These are phyloP conservation scores for Epinotia ramella DNA, from an alignment of 2,888 invertebrate species.

Conservation along the genomic window DNA sequence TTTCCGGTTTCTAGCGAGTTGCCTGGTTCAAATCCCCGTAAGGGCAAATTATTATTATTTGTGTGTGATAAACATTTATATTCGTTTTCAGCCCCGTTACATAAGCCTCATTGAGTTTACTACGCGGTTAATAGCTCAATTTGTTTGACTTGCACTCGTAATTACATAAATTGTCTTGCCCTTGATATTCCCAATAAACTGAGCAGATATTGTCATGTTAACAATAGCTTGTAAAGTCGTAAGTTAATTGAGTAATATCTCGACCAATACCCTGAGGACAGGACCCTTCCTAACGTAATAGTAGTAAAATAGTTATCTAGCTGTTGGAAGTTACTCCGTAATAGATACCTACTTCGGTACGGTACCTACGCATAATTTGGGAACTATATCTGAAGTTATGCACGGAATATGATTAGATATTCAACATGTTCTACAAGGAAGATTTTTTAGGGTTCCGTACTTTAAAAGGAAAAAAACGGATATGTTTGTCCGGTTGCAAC, in stretches of 20 bases:
- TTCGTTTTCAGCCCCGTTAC: neutral
- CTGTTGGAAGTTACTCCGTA: conserved; percentile 30
- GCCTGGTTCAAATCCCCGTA: too few species aligned
- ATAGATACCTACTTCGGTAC: conserved; percentile 36
- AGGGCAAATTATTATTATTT: too few species aligned
- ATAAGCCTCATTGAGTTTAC: neutral
- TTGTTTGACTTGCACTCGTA: neutral
- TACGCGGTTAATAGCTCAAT: neutral
- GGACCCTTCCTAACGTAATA: conserved; percentile 31
- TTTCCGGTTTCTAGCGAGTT: too few species aligned
- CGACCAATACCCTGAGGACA: conserved; percentile 33
- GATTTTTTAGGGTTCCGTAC: too few species aligned
- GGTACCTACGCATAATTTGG: conserved; percentile 4
- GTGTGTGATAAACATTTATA: too few species aligned
- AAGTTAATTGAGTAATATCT: conserved; percentile 41
- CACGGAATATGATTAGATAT: too few species aligned
- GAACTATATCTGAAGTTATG: neutral
- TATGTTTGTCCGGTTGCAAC: too few species aligned
- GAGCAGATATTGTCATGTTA: conserved; percentile 14
- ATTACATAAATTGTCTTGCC: neutral
- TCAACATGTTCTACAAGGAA: too few species aligned
- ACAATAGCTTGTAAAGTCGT: conserved; percentile 32
- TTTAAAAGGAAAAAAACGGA: too few species aligned
- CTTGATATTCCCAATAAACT: neutral
- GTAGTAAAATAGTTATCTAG: conserved; percentile 25